Percentiles rank a stretch among this genome's conserved stretches.
These are phyloP conservation scores for Malacosoma neustria DNA, from an alignment of 2,888 invertebrate genomes.

Conservation along the genomic window DNA sequence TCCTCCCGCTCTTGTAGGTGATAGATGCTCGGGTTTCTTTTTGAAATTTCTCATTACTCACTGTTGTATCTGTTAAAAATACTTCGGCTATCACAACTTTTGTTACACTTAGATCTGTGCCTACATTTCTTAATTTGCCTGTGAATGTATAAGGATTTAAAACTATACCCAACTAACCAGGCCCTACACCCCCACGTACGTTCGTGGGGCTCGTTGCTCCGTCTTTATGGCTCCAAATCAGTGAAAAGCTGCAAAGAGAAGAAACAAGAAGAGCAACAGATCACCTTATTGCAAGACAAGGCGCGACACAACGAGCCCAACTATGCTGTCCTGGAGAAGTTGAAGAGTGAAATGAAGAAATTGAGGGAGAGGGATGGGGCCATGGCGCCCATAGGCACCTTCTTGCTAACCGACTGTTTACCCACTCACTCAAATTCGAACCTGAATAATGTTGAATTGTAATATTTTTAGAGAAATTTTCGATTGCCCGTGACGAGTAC, in stretches of 20 bases:
- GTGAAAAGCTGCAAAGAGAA: slow-evolving; percentile 94
- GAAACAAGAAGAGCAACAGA: slow-evolving; percentile 93
- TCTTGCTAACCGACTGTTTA: slow-evolving; percentile 67
- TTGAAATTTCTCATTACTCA: too few relatives aligned
- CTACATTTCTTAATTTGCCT: too few relatives aligned
- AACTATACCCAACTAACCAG: too few relatives aligned
- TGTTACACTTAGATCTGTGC: too few relatives aligned
- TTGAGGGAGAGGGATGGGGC: slow-evolving; percentile 78
- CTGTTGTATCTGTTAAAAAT: too few relatives aligned
- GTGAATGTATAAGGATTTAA: too few relatives aligned
- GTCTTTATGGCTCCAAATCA: slow-evolving; percentile 93
- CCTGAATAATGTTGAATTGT: slow-evolving; percentile 81
- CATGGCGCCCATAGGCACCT: slow-evolving; percentile 75
- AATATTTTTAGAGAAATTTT: not conserved
- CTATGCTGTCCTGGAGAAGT: slow-evolving; percentile 90
- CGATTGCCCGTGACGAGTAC: too few relatives aligned
- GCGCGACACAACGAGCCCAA: slow-evolving; percentile 94
- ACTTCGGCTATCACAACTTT: too few relatives aligned
- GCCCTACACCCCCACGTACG: slow-evolving; percentile 94
- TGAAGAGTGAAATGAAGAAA: slow-evolving; percentile 87
- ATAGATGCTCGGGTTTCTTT: too few relatives aligned
- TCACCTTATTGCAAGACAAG: slow-evolving; percentile 87
- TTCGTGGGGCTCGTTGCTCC: slow-evolving; percentile 94
- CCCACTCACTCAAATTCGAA: slow-evolving; percentile 85
- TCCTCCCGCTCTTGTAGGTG: too few relatives aligned